Evolutionary conservation across 2,797 vertebrate genomes (phyloP).

Genomic region (Microctenopoma stevenorrisi): DNA sequence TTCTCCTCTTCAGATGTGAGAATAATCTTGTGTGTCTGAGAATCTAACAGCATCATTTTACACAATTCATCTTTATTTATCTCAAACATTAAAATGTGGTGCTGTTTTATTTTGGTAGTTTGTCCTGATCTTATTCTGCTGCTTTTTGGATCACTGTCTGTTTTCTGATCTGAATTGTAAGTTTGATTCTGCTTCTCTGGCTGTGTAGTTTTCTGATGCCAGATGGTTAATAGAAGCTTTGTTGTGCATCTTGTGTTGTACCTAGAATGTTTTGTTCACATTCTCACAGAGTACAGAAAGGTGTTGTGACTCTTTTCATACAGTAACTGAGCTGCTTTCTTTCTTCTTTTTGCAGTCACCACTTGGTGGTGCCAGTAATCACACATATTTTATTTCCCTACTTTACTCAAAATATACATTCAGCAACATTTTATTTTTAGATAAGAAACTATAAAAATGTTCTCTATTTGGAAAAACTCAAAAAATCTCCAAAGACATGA

Average conservation of each 20-base stretch:
- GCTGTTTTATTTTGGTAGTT: too few relatives aligned
- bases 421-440: slow-evolving; percentile 12
- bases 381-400: slow-evolving; percentile 16
- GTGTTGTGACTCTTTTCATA: background rate
- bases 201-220: background rate
- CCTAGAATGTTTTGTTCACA: slow-evolving; percentile 7
- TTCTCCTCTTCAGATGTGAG: background rate
- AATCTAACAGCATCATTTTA: slow-evolving; percentile 4
- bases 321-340: background rate
- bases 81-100: too few relatives aligned
- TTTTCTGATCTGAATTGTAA: too few relatives aligned
- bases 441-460: background rate
- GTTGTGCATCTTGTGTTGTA: background rate
- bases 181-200: too few relatives aligned
- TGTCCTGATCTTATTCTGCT: too few relatives aligned
- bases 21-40: slow-evolving; percentile 5
- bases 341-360: slow-evolving; percentile 36
- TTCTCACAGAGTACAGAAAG: background rate
- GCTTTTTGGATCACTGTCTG: too few relatives aligned
- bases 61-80: slow-evolving; percentile 20
- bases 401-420: slow-evolving; percentile 6
- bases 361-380: slow-evolving; percentile 74
- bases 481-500: background rate
- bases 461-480: background rate
- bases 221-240: slow-evolving; percentile 12